Evolutionary conservation across 2,113 vertebrate genomes (phyloP).

Genomic region (Passerina amoena): DNA sequence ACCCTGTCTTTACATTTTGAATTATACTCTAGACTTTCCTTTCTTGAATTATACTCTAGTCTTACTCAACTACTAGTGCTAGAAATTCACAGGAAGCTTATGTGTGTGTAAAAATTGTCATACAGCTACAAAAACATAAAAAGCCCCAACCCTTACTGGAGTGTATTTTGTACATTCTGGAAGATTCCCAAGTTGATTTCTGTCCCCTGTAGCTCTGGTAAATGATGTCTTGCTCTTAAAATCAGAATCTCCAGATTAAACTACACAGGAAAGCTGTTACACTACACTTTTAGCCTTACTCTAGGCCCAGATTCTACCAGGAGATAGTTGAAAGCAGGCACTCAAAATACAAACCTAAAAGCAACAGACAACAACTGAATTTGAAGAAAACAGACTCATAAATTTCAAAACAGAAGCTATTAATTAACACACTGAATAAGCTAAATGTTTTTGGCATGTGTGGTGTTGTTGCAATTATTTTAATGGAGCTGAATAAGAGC

Average conservation of each 20-base stretch:
- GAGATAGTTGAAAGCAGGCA: neutral
- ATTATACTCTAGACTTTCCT: neutral
- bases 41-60: neutral
- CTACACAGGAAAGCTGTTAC: accelerated
- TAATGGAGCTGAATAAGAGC: neutral
- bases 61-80: neutral
- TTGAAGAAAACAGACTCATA: neutral
- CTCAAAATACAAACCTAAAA: neutral
- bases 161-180: neutral
- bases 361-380: neutral
- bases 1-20: neutral
- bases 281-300: neutral
- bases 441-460: neutral
- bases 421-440: neutral
- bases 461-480: neutral
- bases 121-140: neutral
- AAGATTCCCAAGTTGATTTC: neutral
- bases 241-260: neutral
- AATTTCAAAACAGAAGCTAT: neutral
- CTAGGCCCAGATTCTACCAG: accelerated
- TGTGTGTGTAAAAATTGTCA: neutral
- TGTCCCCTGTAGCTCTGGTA: neutral
- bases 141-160: neutral
- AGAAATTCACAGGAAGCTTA: neutral
- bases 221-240: neutral